phyloP scores from a whole-genome alignment of 2,888 invertebrate genomes.

The Trichogramma evanescens region DNA sequence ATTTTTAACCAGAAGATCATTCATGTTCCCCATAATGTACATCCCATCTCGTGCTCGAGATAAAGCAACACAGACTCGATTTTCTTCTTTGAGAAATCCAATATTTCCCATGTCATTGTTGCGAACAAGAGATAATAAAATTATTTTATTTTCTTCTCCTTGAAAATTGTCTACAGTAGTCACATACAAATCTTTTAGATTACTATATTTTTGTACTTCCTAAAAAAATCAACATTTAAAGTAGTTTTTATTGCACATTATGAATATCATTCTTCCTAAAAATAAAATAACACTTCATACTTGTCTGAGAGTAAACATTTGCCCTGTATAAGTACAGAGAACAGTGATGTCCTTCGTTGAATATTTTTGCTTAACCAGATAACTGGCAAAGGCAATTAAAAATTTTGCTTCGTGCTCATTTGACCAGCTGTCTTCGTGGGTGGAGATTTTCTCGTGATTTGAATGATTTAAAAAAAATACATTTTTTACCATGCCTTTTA shows the following conservation, averaged over 20 bases:
- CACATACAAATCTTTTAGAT: background rate
- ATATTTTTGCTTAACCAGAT: background rate
- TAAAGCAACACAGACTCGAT: slow-evolving; percentile 1
- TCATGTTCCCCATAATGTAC: slow-evolving; percentile 1
- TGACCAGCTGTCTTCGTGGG: background rate
- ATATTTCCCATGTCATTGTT: background rate
- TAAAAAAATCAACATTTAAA: background rate
- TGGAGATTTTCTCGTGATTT: background rate
- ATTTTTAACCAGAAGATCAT: background rate
- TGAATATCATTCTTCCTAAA: background rate
- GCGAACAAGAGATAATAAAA: background rate
- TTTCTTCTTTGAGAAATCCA: slow-evolving; percentile 2
- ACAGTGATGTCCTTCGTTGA: background rate
- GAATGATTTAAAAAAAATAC: background rate
- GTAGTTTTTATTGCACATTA: background rate
- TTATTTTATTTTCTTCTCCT: background rate
- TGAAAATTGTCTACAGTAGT: slow-evolving; percentile 1
- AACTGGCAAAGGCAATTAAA: background rate
- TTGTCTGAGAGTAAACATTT: background rate
- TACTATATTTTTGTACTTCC: background rate
- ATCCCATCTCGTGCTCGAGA: background rate
- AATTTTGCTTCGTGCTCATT: background rate
- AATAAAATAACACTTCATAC: background rate
- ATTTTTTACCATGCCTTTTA: background rate
- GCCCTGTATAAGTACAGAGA: background rate